Conservation (phyloP, 2,888 invertebrate genomes). For the Imbricaverruca yamaguchii region DNA sequence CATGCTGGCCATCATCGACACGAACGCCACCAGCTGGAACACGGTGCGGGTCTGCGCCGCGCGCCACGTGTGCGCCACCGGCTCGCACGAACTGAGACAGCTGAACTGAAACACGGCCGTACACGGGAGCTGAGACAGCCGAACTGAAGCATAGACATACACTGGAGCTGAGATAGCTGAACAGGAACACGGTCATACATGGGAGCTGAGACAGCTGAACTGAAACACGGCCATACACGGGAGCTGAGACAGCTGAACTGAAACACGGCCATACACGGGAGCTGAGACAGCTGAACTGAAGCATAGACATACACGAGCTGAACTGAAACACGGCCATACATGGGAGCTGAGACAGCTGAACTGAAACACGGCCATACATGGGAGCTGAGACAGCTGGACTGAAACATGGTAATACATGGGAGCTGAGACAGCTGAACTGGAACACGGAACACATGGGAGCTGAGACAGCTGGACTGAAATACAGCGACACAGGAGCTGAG, state of each 20-base stretch:
- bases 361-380: neutral
- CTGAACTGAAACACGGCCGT: constrained; percentile 40
- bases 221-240: constrained; percentile 23
- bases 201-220: no score
- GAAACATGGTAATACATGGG: neutral
- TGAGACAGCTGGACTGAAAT: no score
- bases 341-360: neutral
- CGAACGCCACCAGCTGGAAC: constrained; percentile 57
- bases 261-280: no score
- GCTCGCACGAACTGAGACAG: constrained; percentile 57
- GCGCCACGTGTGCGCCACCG: constrained; percentile 56
- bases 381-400: neutral
- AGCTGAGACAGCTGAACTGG: neutral
- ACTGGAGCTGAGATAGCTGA: no score
- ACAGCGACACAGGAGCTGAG: no score
- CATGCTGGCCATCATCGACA: constrained; percentile 55
- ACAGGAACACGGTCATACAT: no score
- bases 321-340: neutral
- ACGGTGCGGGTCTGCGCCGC: constrained; percentile 68
- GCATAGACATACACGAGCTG: neutral
- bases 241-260: neutral
- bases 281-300: no score
- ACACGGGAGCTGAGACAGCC: no score
- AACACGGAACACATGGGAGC: constrained; percentile 5
- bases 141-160: no score